phyloP scores from a whole-genome alignment of 1,140 invertebrate species.

The Papilio polyxenes region DNA sequence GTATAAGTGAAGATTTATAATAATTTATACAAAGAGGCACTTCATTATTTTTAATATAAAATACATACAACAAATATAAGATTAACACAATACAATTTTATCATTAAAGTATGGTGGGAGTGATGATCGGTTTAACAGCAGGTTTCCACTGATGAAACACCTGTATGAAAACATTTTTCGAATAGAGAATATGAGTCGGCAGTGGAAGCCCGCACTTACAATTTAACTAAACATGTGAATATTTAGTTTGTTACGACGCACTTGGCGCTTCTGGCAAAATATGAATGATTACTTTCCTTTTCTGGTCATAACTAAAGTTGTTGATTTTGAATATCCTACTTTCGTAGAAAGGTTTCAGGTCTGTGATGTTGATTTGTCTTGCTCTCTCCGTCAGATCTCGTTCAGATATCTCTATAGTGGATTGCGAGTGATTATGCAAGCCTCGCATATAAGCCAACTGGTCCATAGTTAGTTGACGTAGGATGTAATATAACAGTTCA shows the following conservation, averaged over 20 bases:
- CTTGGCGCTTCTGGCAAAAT: conserved; percentile 83
- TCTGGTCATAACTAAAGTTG: conserved; percentile 92
- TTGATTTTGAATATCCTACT: conserved; percentile 96
- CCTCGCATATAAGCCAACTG: conserved; percentile 93
- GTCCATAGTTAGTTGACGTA: conserved; percentile 96
- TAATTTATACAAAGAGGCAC: background rate
- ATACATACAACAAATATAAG: background rate
- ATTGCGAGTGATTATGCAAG: conserved; percentile 86
- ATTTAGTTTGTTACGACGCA: conserved; percentile 37
- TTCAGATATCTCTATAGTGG: conserved; percentile 94
- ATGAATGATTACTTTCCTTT: conserved; percentile 92
- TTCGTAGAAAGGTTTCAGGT: conserved; percentile 95
- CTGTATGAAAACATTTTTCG: conserved; percentile 35
- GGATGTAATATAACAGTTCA: conserved; percentile 96
- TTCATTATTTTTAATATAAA: conserved; percentile 14
- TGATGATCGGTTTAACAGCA: background rate
- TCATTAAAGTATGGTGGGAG: background rate
- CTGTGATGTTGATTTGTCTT: conserved; percentile 94
- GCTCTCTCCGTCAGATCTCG: conserved; percentile 95
- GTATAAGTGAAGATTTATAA: background rate
- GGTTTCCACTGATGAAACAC: background rate
- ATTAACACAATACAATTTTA: background rate
- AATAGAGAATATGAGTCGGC: too few relatives aligned
- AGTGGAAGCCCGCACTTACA: too few relatives aligned
- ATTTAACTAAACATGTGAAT: background rate